A percentile compares a stretch with the other conserved stretches of the same genome.
These are phyloP conservation scores for Himalopsyche kuldschensis DNA, from an alignment of 2,888 invertebrate genomes.

Conservation along the genomic window DNA sequence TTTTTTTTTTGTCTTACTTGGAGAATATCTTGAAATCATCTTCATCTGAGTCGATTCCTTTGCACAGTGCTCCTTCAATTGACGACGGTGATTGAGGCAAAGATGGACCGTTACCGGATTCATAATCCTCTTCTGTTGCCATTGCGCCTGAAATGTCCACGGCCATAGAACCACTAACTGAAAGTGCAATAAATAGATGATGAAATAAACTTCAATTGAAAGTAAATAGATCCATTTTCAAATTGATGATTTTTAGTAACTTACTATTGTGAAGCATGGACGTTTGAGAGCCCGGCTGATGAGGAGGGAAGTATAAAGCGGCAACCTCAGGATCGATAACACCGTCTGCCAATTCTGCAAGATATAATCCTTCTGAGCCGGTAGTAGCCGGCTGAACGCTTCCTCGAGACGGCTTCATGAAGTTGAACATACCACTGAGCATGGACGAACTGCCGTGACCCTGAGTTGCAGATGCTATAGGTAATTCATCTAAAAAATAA, in stretches of 20 bases:
- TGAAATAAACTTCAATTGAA: background rate
- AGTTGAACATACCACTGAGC: slow-evolving; percentile 89
- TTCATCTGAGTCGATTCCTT: slow-evolving; percentile 81
- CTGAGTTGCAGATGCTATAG: background rate
- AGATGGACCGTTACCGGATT: slow-evolving; percentile 95
- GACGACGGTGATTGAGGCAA: slow-evolving; percentile 92
- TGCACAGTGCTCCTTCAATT: slow-evolving; percentile 75
- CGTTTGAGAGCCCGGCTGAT: slow-evolving; percentile 49
- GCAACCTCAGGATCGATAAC: slow-evolving; percentile 91
- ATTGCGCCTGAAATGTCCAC: slow-evolving; percentile 53
- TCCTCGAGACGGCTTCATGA: slow-evolving; percentile 69
- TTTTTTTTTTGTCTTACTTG: slow-evolving; percentile 47
- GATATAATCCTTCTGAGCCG: slow-evolving; percentile 80
- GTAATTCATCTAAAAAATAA: background rate
- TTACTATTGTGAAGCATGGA: slow-evolving; percentile 34
- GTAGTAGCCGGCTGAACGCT: slow-evolving; percentile 45
- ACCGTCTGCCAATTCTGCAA: slow-evolving; percentile 88
- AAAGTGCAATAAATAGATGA: slow-evolving; percentile 2
- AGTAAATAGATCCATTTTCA: background rate
- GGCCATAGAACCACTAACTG: slow-evolving; percentile 39
- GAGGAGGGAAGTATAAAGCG: slow-evolving; percentile 80
- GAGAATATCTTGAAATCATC: slow-evolving; percentile 70
- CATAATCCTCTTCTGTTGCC: slow-evolving; percentile 84
- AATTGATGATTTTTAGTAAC: background rate
- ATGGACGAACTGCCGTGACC: slow-evolving; percentile 61